Evolutionary conservation across 2,888 invertebrate genomes (phyloP).

Genomic region (Mesoligia furuncula): DNA sequence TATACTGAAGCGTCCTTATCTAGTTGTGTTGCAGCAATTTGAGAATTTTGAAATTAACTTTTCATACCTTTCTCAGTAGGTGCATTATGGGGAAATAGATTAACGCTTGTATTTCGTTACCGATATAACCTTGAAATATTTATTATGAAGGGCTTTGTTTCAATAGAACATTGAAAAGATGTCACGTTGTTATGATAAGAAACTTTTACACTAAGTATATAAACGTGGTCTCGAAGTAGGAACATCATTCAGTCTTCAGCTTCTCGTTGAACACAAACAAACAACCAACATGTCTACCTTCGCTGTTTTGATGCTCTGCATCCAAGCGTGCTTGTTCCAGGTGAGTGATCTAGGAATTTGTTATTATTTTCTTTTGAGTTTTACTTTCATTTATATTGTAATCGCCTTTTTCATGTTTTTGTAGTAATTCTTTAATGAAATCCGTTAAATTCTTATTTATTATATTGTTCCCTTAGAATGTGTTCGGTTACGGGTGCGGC

Average conservation of each 20-base stretch:
- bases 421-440: too few relatives aligned
- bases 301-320: slow-evolving; percentile 9
- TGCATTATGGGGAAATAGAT: slow-evolving; percentile 1
- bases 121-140: too few relatives aligned
- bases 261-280: neutral
- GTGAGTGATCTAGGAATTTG: neutral
- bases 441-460: too few relatives aligned
- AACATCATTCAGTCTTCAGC: neutral
- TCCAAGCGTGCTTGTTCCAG: slow-evolving; percentile 21
- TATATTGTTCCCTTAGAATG: neutral
- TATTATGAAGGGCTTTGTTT: neutral
- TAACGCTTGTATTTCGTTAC: neutral
- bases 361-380: neutral
- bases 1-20: slow-evolving; percentile 1
- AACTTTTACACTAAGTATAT: neutral
- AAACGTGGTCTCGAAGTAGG: neutral
- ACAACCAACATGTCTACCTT: slow-evolving; percentile 6
- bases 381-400: neutral
- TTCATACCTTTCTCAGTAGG: neutral
- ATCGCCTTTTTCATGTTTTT: too few relatives aligned
- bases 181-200: neutral
- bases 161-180: neutral
- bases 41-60: neutral
- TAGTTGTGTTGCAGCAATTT: slow-evolving; percentile 13
- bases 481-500: neutral